Conservation (phyloP, 2,888 invertebrate genomes). For the Trissoscelio sp. region DNA sequence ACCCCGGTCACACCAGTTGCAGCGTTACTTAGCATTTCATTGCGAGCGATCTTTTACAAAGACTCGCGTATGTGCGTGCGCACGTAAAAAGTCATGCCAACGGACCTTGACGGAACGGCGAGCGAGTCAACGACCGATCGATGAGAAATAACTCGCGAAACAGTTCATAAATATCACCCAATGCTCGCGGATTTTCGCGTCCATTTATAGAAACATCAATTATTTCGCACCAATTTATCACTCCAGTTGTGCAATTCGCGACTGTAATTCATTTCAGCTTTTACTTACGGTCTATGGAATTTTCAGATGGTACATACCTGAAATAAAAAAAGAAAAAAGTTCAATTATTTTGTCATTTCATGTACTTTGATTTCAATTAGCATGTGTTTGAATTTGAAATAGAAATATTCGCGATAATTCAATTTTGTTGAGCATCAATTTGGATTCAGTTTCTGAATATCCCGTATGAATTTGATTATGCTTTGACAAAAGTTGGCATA, state of each 20-base stretch:
- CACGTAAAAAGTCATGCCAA: slow-evolving; percentile 66
- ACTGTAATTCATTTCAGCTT: too few species aligned
- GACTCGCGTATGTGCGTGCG: slow-evolving; percentile 40
- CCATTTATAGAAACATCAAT: slow-evolving; percentile 9
- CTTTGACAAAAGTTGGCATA: not conserved
- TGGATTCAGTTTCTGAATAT: too few species aligned
- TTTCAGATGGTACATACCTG: slow-evolving; percentile 24
- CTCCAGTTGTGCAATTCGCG: too few species aligned
- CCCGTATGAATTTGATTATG: too few species aligned
- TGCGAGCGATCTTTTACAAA: slow-evolving; percentile 51
- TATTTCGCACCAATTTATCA: slow-evolving; percentile 1
- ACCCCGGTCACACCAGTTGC: slow-evolving; percentile 56
- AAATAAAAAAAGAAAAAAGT: slow-evolving; percentile 31
- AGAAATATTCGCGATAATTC: too few species aligned
- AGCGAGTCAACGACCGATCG: slow-evolving; percentile 69
- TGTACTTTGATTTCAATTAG: not conserved
- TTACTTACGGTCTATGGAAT: slow-evolving; percentile 10
- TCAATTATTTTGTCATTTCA: too few species aligned
- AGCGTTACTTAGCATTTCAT: slow-evolving; percentile 56
- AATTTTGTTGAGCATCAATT: too few species aligned
- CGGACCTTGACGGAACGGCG: slow-evolving; percentile 65
- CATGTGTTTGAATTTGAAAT: too few species aligned
- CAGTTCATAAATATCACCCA: slow-evolving; percentile 48
- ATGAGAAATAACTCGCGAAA: slow-evolving; percentile 60
- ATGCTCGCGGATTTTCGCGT: slow-evolving; percentile 15